A percentile compares a stretch with the other conserved stretches of the same genome.
Evolutionary conservation across 2,888 invertebrate species (phyloP).

Genomic region (Stenurella melanura): DNA sequence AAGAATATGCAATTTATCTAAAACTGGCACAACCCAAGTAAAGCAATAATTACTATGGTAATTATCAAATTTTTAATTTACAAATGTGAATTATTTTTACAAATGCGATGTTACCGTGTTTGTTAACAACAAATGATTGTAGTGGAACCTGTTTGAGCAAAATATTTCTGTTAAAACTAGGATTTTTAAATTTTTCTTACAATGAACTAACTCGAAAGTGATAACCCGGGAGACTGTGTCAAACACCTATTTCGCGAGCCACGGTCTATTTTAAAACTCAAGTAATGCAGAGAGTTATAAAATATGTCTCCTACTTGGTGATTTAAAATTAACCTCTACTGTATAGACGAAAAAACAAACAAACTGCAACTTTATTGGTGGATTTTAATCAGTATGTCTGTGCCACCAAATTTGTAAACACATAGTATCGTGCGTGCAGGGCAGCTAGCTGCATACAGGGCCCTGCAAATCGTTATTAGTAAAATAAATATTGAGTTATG

Average conservation of each 20-base stretch:
- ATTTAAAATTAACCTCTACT: constrained; percentile 57
- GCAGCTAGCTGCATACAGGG: neutral
- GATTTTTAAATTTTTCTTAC: constrained; percentile 32
- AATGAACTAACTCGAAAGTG: constrained; percentile 49
- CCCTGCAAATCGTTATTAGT: neutral
- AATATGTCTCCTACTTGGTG: constrained; percentile 58
- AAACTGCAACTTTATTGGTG: constrained; percentile 29
- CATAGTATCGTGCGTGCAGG: constrained; percentile 4
- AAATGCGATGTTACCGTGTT: neutral
- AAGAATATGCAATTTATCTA: neutral
- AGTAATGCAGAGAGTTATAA: constrained; percentile 55
- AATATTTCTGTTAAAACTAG: constrained; percentile 1
- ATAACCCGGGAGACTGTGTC: constrained; percentile 58
- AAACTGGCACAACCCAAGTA: neutral
- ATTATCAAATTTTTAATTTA: neutral
- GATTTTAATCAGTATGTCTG: constrained; percentile 1
- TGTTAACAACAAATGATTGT: neutral
- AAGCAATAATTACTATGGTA: neutral
- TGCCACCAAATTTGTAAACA: constrained; percentile 29
- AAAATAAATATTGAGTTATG: neutral
- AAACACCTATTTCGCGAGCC: constrained; percentile 51
- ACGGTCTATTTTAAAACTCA: constrained; percentile 51
- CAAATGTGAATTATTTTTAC: neutral
- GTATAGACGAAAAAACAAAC: constrained; percentile 31
- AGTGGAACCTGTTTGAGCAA: constrained; percentile 8